Percentiles rank a stretch among this genome's conserved stretches.
Conservation (phyloP, 2,113 vertebrate species). For the Talpa occidentalis region DNA sequence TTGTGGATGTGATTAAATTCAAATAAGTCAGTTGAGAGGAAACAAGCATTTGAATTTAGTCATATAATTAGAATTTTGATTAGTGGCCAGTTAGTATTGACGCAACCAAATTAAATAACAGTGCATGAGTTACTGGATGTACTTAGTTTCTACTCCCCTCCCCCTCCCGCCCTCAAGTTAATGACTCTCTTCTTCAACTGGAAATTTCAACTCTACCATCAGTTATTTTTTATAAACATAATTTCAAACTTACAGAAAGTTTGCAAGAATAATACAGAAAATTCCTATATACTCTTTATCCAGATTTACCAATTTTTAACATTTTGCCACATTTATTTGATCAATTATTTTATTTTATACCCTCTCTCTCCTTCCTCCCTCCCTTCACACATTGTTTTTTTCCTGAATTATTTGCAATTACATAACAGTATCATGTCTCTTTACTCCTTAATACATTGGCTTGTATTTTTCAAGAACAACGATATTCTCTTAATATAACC, state of each 20-base stretch:
- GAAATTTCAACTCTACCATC: background rate
- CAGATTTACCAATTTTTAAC: conserved; percentile 32
- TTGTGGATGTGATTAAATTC: background rate
- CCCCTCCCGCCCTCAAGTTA: background rate
- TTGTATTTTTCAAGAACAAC: background rate
- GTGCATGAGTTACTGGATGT: background rate
- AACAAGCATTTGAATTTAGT: conserved; percentile 14
- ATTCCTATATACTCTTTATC: background rate
- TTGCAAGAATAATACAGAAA: background rate
- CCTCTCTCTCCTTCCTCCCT: background rate
- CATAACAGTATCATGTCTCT: background rate
- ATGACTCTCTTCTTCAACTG: background rate
- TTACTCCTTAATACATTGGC: background rate
- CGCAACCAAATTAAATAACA: background rate
- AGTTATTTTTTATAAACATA: background rate
- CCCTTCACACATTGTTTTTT: background rate
- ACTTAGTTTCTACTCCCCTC: background rate
- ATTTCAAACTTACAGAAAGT: background rate
- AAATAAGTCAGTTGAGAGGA: background rate
- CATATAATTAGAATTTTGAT: background rate
- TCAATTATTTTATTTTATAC: background rate
- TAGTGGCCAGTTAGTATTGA: background rate
- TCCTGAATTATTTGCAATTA: background rate
- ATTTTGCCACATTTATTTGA: background rate
- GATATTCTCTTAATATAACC: background rate